These are phyloP conservation scores for Drosophila gunungcola DNA, from an alignment of 1,140 invertebrate genomes.

Conservation along the genomic window DNA sequence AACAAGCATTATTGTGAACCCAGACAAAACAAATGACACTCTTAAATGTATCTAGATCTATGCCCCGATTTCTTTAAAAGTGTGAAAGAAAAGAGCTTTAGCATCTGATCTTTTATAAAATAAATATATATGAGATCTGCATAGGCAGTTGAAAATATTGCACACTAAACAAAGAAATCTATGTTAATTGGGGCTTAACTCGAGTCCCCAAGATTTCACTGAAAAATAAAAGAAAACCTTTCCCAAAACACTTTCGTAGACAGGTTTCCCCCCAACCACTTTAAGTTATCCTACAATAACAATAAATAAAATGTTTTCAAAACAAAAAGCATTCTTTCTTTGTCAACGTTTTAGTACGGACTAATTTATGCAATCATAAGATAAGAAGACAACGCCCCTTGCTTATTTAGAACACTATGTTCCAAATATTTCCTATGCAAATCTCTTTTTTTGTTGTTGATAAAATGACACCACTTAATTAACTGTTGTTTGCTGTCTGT, in stretches of 20 bases:
- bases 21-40: slow-evolving; percentile 47
- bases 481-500: slow-evolving; percentile 6
- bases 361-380: slow-evolving; percentile 28
- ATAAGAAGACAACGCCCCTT: slow-evolving; percentile 22
- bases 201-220: slow-evolving; percentile 21
- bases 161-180: slow-evolving; percentile 21
- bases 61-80: slow-evolving; percentile 49
- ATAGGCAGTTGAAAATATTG: slow-evolving; percentile 30
- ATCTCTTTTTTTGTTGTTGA: slow-evolving; percentile 16
- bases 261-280: slow-evolving; percentile 16
- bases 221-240: slow-evolving; percentile 41
- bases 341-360: slow-evolving; percentile 8
- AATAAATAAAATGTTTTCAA: slow-evolving; percentile 24
- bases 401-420: slow-evolving; percentile 6
- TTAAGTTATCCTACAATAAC: slow-evolving; percentile 9
- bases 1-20: slow-evolving; percentile 39
- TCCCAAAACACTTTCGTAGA: slow-evolving; percentile 19
- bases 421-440: slow-evolving; percentile 12
- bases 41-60: slow-evolving; percentile 53
- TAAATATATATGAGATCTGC: not conserved
- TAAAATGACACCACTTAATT: slow-evolving; percentile 27
- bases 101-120: slow-evolving; percentile 11
- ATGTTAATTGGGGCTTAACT: slow-evolving; percentile 37
- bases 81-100: slow-evolving; percentile 19
- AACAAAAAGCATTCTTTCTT: slow-evolving; percentile 36